Base-by-base conservation (phyloP, 1,140 invertebrate species). In the Hyles vespertilio region DNA sequence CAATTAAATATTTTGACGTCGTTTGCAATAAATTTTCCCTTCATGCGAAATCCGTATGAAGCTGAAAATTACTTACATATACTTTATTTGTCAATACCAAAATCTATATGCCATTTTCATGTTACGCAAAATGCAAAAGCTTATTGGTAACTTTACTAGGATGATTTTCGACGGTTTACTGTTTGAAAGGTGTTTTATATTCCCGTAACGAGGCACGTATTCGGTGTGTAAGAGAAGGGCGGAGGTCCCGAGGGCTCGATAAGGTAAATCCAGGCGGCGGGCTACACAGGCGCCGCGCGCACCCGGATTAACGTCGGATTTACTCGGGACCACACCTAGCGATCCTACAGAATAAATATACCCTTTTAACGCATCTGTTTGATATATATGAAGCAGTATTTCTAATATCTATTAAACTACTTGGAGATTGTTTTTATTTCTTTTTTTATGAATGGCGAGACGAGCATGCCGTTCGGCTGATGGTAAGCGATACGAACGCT, bases 261-360 rank as follows among this genome's bases (percentile, higher is more conserved):
- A 86, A 86, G 70, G 71, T 72, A 72, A 79, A 74, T 78, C 83
- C 70, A 51, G 54, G 69, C 70, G 68, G 70, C 60, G 55, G 51
- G 57, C 67, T 56, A 73, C 71, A 76, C 61, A 79, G 62, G 65
- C 61, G 72, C 79, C 74, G 80, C 70, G 60, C 54, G 58, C 48
- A 47, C 54, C 11, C 55, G 60, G 70, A 77, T 84, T 79, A 82
- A 48, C 65, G n/a, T 51, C 56, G 70, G 75, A 76, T 82, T 65
- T 68, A 51, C 43, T 10, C 3, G 32, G 56, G 83, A 86, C 83
- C 83, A 86, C 83, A 84, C 83, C 67, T 58, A 44, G 65, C 36
- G 79, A 58, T 53, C 51, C 12, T 49, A 40, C 32, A 4, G 45
- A 22, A 47, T 47, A 34, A 56, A 47, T 12, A 56, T 33, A 22